Evolutionary conservation across 2,888 invertebrate species (phyloP), one percentile per base, ranked within the genome.

Genomic region (Cosmia trapezina): DNA sequence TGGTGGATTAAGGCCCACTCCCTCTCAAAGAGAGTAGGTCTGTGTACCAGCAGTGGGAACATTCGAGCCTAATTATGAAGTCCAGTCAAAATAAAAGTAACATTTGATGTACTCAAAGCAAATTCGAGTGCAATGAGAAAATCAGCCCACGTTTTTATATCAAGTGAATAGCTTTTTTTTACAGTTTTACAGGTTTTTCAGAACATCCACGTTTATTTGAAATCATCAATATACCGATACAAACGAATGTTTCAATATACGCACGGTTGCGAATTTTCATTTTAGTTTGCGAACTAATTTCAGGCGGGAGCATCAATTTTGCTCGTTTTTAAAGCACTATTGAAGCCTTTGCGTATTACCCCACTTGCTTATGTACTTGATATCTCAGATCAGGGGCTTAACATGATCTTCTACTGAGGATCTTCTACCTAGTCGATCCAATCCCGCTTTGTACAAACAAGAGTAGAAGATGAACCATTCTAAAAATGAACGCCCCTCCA

Each of bases 291-390:
- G 14, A 78, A 49, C 14, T 63, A 41, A 78, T 63, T 59, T 45
- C 12, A 19, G 49, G 12, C 57, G 0, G 5, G n/a, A 17, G 22
- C 19, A 53, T 63, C 22, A 43, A 76, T 59, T 59, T 70, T 51
- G 49, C 33, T 54, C 5, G 41, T 56, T 70, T 76, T 56, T 22
- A 67, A 59, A 63, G 54, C n/a, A 53, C 33, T 69, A 57, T 76
- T 62, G 57, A 69, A 80, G 62, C 59, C 9, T 80, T 83, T 65
- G 49, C 62, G 51, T 75, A 53, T 83, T 68, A 63, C 43, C 22
- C 28, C 11, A 70, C 19, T 75, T 54, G 19, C 19, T 8, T 41
- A 33, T 7, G 54, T 51, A 68, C 62, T 66, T 77, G 78, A 77
- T 43, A 70, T 69, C 43, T 54, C 45, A 70, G 66, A 80, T 73